A percentile compares a stretch with the other conserved stretches of the same genome.
phyloP scores from a whole-genome alignment of 1,140 invertebrate species.

The Drosophila tani region DNA sequence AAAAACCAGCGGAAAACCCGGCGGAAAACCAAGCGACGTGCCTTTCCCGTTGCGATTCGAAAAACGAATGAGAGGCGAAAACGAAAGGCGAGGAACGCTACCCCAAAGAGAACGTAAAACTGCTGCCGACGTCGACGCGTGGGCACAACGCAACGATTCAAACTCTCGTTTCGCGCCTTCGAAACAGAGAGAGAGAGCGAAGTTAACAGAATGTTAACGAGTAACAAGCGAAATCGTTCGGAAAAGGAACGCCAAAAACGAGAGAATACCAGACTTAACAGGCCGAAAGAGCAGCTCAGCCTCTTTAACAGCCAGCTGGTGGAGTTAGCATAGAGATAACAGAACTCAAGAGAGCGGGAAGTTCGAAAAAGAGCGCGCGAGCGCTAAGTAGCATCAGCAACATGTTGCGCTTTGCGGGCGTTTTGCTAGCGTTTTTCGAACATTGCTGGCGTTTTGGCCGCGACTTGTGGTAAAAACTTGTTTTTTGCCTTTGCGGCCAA shows the following conservation, averaged over 20 bases:
- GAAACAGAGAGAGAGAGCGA: too few species aligned
- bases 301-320: too few species aligned
- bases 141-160: too few species aligned
- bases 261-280: too few species aligned
- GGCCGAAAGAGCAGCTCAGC: too few species aligned
- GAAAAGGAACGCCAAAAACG: too few species aligned
- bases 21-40: constrained; percentile 18
- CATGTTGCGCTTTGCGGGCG: constrained; percentile 59
- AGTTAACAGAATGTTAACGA: too few species aligned
- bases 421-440: constrained; percentile 36
- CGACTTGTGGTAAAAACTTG: constrained; percentile 36
- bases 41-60: neutral
- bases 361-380: constrained; percentile 12
- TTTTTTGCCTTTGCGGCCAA: constrained; percentile 35
- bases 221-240: too few species aligned
- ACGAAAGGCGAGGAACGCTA: too few species aligned
- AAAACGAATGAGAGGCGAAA: neutral
- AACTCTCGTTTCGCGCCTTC: too few species aligned
- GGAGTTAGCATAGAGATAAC: neutral
- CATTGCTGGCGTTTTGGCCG: constrained; percentile 43
- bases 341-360: neutral
- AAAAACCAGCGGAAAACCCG: constrained; percentile 23
- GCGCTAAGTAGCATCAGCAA: constrained; percentile 36
- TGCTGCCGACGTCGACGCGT: too few species aligned
- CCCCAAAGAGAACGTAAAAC: too few species aligned